phyloP scores from a whole-genome alignment of 1,140 invertebrate species.

The Ridgeia piscesae region DNA sequence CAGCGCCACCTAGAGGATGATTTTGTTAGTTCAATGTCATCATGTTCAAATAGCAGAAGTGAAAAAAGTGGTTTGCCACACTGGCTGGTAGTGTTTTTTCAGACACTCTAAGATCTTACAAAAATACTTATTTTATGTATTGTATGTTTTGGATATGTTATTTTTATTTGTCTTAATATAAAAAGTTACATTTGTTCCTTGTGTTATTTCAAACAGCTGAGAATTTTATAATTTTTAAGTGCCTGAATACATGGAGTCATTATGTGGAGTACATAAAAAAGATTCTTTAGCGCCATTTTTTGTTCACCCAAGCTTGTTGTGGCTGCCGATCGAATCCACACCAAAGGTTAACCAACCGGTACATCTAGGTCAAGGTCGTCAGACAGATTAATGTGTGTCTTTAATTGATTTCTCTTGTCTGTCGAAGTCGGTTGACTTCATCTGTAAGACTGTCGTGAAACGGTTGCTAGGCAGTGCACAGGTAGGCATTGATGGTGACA shows the following conservation, averaged over 20 bases:
- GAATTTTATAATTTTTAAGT: too few species aligned
- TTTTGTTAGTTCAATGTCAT: neutral
- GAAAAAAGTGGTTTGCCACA: neutral
- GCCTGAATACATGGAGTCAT: too few species aligned
- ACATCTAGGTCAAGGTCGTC: neutral
- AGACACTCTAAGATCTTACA: too few species aligned
- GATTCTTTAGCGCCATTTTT: neutral
- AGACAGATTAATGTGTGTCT: neutral
- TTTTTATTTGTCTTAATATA: too few species aligned
- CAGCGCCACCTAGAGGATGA: too few species aligned
- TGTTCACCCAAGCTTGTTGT: neutral
- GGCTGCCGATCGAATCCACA: neutral
- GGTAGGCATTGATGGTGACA: neutral
- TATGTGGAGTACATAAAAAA: too few species aligned
- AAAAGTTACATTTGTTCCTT: too few species aligned
- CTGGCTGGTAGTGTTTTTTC: neutral
- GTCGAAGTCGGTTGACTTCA: neutral
- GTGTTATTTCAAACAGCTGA: too few species aligned
- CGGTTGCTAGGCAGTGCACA: neutral
- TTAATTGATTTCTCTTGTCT: neutral
- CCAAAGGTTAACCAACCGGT: neutral
- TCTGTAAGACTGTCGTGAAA: neutral
- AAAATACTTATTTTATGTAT: too few species aligned
- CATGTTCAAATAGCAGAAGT: neutral
- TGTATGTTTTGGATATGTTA: too few species aligned